phyloP scores from a whole-genome alignment of 2,888 invertebrate genomes.

The Brenthis daphne region DNA sequence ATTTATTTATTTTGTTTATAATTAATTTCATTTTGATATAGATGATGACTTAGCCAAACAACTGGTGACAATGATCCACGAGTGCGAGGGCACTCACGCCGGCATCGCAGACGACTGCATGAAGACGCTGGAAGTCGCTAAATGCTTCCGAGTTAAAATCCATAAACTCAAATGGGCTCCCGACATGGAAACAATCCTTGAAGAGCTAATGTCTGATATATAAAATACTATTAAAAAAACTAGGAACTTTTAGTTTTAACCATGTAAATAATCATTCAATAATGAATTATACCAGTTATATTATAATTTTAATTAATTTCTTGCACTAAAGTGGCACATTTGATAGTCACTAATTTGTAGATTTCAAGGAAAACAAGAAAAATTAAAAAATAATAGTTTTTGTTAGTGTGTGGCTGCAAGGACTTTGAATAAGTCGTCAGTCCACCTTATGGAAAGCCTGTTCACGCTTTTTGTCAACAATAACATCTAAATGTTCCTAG shows the following conservation, averaged over 20 bases:
- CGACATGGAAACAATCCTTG: slow-evolving; percentile 60
- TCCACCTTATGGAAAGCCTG: too few relatives aligned
- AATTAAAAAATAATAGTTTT: too few relatives aligned
- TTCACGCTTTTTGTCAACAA: too few relatives aligned
- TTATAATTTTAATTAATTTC: too few relatives aligned
- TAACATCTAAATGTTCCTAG: not conserved
- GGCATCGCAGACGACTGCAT: slow-evolving; percentile 54
- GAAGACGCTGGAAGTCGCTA: slow-evolving; percentile 57
- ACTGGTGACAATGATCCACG: slow-evolving; percentile 59
- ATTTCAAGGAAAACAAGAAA: too few relatives aligned
- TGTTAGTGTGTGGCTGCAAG: too few relatives aligned
- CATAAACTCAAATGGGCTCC: slow-evolving; percentile 73
- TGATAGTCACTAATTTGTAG: too few relatives aligned
- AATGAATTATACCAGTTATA: too few relatives aligned
- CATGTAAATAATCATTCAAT: too few relatives aligned
- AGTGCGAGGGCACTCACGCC: slow-evolving; percentile 54
- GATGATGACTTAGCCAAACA: slow-evolving; percentile 64
- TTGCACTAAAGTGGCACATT: too few relatives aligned
- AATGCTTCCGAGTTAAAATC: slow-evolving; percentile 70
- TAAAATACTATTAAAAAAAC: slow-evolving; percentile 31
- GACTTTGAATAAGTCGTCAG: too few relatives aligned
- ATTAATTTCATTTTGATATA: slow-evolving; percentile 33
- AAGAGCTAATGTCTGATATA: slow-evolving; percentile 60
- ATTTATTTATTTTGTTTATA: too few relatives aligned
- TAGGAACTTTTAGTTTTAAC: not conserved